Evolutionary conservation across 1,140 invertebrate genomes (phyloP), one percentile per base, ranked within the genome.

Genomic region (Bacillus rossius): DNA sequence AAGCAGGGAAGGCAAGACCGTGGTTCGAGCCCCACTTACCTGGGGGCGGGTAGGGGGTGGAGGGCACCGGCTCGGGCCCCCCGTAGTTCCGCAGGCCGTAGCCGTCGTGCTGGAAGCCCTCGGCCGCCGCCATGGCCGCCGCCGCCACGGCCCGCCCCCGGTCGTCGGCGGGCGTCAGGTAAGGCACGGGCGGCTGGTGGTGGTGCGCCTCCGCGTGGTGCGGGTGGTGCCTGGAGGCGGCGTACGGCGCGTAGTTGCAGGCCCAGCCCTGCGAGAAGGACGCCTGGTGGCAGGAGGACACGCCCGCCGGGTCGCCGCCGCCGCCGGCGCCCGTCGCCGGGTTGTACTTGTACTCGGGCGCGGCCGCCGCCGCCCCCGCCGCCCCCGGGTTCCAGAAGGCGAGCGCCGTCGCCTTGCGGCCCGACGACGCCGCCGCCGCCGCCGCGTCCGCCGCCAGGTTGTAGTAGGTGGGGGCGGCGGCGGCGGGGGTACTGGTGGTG

Each of bases 41-140:
- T 83, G 88, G 83, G 71, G 88, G 84, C 66, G 87, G 85, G 66
- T 91, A 91, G 1, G 88, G 86, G 60, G 86, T 86, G 56, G 87
- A 84, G 17, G 86, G 83, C 57, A 90, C 86, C 13, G 84, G 79
- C 65, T 90, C 88, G 1, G 87, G 81, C 19, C 81, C 81, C 23
- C 75, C 79, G 67, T 90, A 91, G 74, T 86, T 89, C 64, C 88
- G 79, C 8, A 90, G 79, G 8, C 84, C 82, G 71, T 91, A 91
- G 22, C 85, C 79, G 64, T 89, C 86, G 67, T 89, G 86, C 2
- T 84, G 80, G 73, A 89, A 89, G 55, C 81, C 77, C 60, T 87
- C 87, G 40, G 82, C 81, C 17, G 84, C 81, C 37, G 81, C 78
- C 74, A 79, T 77, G 4, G 77, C 80, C 19, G 79, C 77, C 23